Evolutionary conservation across 1,140 invertebrate genomes (phyloP).

Genomic region (Bombus consobrinus): DNA sequence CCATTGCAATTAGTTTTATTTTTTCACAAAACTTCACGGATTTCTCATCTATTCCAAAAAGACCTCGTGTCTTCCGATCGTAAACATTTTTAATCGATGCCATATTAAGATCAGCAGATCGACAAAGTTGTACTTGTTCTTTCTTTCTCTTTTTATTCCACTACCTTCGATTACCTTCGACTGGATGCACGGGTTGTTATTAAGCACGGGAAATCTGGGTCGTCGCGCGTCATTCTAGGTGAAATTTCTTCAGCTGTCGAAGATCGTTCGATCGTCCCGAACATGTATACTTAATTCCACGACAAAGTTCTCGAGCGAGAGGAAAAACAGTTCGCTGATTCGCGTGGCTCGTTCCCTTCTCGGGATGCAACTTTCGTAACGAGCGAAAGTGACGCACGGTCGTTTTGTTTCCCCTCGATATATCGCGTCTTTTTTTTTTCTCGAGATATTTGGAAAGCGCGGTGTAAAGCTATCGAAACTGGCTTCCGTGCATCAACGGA

Average conservation of each 20-base stretch:
- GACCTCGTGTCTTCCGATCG: too few relatives aligned
- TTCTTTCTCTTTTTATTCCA: too few relatives aligned
- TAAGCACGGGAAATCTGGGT: constrained; percentile 13
- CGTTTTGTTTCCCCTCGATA: neutral
- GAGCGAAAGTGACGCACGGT: constrained; percentile 70
- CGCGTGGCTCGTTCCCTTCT: constrained; percentile 3
- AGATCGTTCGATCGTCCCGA: neutral
- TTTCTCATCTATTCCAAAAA: too few relatives aligned
- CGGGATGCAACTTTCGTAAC: constrained; percentile 64
- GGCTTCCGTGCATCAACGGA: constrained; percentile 7
- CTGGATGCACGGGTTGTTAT: neutral
- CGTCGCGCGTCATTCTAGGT: neutral
- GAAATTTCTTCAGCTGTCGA: constrained; percentile 24
- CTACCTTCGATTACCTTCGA: neutral
- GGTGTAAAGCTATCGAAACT: neutral
- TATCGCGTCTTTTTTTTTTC: neutral
- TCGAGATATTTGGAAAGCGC: constrained; percentile 18
- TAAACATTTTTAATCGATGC: too few relatives aligned
- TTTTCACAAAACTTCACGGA: too few relatives aligned
- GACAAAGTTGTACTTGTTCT: too few relatives aligned
- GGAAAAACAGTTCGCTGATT: neutral
- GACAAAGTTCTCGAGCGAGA: neutral
- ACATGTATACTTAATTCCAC: neutral
- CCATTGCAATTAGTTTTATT: too few relatives aligned
- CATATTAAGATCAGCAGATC: too few relatives aligned